These are phyloP conservation scores for Carduelis carduelis DNA, from an alignment of 2,797 vertebrate species.

Conservation along the genomic window DNA sequence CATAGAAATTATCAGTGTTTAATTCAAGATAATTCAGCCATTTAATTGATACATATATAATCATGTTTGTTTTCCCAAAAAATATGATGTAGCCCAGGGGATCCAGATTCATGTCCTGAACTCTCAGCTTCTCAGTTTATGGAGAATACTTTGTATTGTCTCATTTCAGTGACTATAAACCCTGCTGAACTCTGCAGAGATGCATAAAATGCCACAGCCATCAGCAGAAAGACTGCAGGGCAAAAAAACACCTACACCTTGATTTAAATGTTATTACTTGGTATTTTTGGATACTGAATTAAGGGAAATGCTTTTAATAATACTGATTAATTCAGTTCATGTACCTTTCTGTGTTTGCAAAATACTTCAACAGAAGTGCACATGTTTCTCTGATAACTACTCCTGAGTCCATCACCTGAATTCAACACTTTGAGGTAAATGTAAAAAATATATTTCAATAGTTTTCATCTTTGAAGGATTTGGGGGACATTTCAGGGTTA, in stretches of 20 bases:
- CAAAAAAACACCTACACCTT: not conserved
- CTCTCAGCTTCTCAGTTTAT: not conserved
- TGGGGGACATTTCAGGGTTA: not conserved
- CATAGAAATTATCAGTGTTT: not conserved
- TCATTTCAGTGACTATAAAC: not conserved
- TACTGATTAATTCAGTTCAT: not conserved
- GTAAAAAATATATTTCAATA: not conserved
- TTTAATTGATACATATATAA: not conserved
- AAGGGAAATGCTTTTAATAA: not conserved
- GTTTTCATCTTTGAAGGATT: not conserved
- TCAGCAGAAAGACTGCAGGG: not conserved
- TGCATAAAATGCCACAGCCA: not conserved
- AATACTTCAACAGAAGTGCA: not conserved
- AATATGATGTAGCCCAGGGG: not conserved
- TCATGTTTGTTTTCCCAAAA: not conserved
- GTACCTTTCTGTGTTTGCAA: not conserved
- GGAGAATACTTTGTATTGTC: not conserved
- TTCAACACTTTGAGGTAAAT: not conserved
- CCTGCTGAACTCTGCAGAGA: not conserved
- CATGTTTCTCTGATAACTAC: not conserved
- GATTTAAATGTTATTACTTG: not conserved
- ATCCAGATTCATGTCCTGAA: not conserved
- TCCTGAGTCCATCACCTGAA: not conserved
- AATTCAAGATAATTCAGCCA: not conserved
- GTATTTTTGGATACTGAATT: not conserved